Conservation (phyloP, 2,888 invertebrate genomes). For the Anagyrus pseudococci region DNA sequence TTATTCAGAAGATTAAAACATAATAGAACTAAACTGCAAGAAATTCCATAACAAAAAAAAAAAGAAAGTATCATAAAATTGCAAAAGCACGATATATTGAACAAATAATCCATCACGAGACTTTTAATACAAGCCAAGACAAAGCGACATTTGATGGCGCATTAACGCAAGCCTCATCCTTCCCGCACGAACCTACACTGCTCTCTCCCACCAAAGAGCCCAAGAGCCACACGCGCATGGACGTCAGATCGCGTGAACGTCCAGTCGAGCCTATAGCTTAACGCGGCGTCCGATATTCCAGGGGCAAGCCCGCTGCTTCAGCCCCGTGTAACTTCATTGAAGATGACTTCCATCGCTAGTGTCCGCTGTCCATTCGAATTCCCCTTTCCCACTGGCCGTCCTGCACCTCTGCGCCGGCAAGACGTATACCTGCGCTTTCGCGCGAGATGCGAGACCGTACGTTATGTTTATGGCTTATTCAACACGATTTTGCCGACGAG, state of each 20-base stretch:
- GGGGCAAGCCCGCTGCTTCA: not conserved
- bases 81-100: too few relatives aligned
- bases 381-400: not conserved
- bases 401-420: not conserved
- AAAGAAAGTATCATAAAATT: not conserved
- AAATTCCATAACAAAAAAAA: not conserved
- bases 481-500: constrained; percentile 30
- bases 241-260: constrained; percentile 50
- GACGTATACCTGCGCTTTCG: constrained; percentile 3
- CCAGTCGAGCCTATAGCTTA: constrained; percentile 42
- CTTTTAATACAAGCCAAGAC: too few relatives aligned
- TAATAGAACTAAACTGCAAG: not conserved
- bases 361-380: constrained; percentile 47
- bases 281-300: not conserved
- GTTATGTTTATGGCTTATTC: constrained; percentile 39
- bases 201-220: too few relatives aligned
- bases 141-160: constrained; percentile 44
- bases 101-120: constrained; percentile 7
- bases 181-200: constrained; percentile 37
- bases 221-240: too few relatives aligned
- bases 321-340: constrained; percentile 49
- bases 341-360: constrained; percentile 49
- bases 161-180: constrained; percentile 36
- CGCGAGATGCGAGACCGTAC: constrained; percentile 21
- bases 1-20: not conserved